Conservation (phyloP, 92 coral and sea anemone genomes). For the Actinostola sp. region DNA sequence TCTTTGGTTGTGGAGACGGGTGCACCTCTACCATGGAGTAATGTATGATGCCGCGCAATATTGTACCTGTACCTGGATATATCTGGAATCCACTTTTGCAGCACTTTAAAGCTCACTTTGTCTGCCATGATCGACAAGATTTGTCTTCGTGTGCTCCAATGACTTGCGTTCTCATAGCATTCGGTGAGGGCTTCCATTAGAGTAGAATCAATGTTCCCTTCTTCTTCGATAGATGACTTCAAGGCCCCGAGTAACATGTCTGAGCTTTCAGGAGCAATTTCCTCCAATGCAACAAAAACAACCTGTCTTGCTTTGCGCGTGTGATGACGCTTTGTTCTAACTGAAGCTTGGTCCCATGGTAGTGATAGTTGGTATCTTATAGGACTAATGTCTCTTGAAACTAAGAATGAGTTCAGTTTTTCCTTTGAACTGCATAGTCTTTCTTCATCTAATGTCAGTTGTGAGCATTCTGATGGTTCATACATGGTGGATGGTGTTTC, state of each 20-base stretch:
- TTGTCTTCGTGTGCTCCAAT: conserved; percentile 35
- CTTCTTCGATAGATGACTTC: conserved; percentile 26
- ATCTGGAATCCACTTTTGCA: conserved; percentile 34
- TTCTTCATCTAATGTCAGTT: background rate
- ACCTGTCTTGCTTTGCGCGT: conserved; percentile 54
- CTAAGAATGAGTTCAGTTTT: conserved; percentile 46
- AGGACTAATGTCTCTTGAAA: conserved; percentile 60
- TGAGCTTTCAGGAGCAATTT: conserved; percentile 51
- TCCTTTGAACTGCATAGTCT: too few species aligned
- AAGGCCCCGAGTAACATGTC: conserved; percentile 25
- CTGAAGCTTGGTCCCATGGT: conserved; percentile 60
- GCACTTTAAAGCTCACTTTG: conserved; percentile 6
- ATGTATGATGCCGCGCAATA: conserved; percentile 46
- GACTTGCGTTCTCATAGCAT: conserved; percentile 33
- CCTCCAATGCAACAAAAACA: conserved; percentile 47
- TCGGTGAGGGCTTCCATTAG: conserved; percentile 50
- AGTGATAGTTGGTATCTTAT: conserved; percentile 46
- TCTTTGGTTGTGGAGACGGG: conserved; percentile 25
- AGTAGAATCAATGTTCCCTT: conserved; percentile 27
- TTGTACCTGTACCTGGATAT: conserved; percentile 44
- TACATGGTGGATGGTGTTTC: conserved; percentile 5
- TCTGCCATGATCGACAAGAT: conserved; percentile 37
- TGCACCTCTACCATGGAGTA: conserved; percentile 65
- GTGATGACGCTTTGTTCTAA: conserved; percentile 53
- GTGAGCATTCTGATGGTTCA: conserved; percentile 3